A percentile compares a stretch with the other conserved stretches of the same genome.
Conservation (phyloP, 1,140 invertebrate species). For the Lepidurus arcticus region DNA sequence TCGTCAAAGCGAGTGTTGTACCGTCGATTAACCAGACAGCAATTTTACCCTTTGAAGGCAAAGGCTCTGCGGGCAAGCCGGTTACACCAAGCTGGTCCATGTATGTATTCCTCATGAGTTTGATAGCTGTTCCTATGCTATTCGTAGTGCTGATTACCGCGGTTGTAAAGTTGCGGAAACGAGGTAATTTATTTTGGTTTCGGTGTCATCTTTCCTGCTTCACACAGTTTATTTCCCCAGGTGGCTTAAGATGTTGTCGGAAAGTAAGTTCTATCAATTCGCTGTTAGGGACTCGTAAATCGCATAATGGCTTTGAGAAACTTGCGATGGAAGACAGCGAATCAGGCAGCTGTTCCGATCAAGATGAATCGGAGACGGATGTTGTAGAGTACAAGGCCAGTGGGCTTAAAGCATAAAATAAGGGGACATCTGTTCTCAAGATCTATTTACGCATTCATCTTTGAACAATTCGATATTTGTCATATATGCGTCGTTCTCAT, state of each 20-base stretch:
- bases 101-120: neutral
- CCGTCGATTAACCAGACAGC: neutral
- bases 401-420: neutral
- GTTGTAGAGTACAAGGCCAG: slow-evolving; percentile 28
- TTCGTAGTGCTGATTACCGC: slow-evolving; percentile 23
- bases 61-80: neutral
- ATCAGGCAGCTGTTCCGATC: slow-evolving; percentile 5
- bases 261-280: neutral
- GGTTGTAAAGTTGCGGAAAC: slow-evolving; percentile 29
- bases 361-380: slow-evolving; percentile 26
- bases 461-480: neutral
- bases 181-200: slow-evolving; percentile 18
- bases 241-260: neutral
- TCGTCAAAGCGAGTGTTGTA: neutral
- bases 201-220: neutral
- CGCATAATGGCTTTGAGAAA: slow-evolving; percentile 32
- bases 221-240: neutral
- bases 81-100: neutral
- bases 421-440: neutral
- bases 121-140: slow-evolving; percentile 26
- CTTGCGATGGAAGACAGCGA: slow-evolving; percentile 34
- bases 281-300: slow-evolving; percentile 25
- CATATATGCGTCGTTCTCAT: neutral
- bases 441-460: neutral
- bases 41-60: neutral